Conservation (phyloP, 2,797 vertebrate genomes). For the Avahi laniger region DNA sequence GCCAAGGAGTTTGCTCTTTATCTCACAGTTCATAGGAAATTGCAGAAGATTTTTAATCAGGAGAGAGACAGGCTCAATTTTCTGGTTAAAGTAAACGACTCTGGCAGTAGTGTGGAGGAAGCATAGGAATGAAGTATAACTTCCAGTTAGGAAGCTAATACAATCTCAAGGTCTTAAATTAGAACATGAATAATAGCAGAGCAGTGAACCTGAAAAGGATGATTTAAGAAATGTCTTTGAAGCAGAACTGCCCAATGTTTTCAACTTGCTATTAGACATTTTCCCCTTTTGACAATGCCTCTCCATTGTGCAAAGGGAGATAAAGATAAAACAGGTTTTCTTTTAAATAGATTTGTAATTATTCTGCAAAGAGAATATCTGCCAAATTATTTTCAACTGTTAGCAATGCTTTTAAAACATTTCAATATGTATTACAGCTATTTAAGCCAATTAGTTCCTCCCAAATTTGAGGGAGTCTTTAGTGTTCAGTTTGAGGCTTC, state of each 20-base stretch:
- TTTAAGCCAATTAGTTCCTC: not conserved
- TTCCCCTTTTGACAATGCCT: not conserved
- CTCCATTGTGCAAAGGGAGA: constrained; percentile 16
- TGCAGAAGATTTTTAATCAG: not conserved
- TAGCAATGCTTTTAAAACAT: not conserved
- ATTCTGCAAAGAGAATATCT: not conserved
- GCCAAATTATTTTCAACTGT: constrained; percentile 32
- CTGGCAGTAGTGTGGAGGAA: not conserved
- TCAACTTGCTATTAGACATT: not conserved
- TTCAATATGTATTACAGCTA: not conserved
- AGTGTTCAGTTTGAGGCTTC: not conserved
- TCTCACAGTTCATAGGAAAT: not conserved
- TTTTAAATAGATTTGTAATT: not conserved
- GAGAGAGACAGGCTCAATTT: not conserved
- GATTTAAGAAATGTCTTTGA: not conserved
- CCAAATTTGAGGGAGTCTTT: not conserved
- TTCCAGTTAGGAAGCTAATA: not conserved
- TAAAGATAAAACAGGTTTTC: not conserved
- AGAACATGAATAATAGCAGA: not conserved
- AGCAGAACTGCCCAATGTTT: not conserved
- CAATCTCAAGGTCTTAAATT: not conserved
- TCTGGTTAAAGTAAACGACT: not conserved
- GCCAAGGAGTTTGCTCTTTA: not conserved
- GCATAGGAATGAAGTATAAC: not conserved
- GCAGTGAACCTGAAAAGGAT: not conserved